Evolutionary conservation across 2,888 invertebrate genomes (phyloP).

Genomic region (Drosophila robusta): DNA sequence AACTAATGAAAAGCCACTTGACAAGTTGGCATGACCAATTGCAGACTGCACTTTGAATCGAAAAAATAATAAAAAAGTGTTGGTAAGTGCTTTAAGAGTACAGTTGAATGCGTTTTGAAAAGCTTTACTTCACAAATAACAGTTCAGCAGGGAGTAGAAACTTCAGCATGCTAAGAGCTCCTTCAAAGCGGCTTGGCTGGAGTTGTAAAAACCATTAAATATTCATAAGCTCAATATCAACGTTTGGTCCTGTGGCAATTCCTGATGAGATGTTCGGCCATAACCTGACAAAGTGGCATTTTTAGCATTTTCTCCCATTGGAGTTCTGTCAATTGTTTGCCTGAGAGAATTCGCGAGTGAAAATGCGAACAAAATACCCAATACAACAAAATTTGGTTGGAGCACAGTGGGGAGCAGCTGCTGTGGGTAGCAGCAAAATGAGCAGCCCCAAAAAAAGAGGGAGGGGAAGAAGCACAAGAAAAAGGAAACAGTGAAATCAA

Average conservation of each 20-base stretch:
- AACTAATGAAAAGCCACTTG: conserved; percentile 39
- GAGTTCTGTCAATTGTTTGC: conserved; percentile 67
- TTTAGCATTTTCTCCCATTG: conserved; percentile 35
- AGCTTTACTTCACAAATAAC: neutral
- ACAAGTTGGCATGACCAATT: conserved; percentile 18
- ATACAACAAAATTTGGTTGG: conserved; percentile 20
- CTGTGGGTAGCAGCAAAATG: conserved; percentile 15
- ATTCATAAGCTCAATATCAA: conserved; percentile 41
- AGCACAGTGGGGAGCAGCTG: conserved; percentile 11
- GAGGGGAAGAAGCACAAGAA: conserved; percentile 29
- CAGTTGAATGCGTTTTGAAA: conserved; percentile 9
- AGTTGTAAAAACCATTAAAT: conserved; percentile 25
- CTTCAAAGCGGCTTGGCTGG: conserved; percentile 5
- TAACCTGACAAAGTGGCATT: conserved; percentile 37
- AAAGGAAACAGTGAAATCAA: conserved; percentile 60
- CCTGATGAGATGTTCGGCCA: conserved; percentile 9
- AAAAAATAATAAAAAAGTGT: neutral
- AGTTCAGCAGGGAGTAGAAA: neutral
- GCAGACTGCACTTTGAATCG: conserved; percentile 22
- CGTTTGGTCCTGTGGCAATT: conserved; percentile 8
- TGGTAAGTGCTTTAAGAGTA: conserved; percentile 1
- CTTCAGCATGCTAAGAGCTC: neutral
- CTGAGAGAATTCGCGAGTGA: conserved; percentile 42
- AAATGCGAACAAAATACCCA: conserved; percentile 39
- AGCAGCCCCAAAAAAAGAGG: conserved; percentile 13